Evolutionary conservation across 1,140 invertebrate species (phyloP).

Genomic region (Myzus persicae): DNA sequence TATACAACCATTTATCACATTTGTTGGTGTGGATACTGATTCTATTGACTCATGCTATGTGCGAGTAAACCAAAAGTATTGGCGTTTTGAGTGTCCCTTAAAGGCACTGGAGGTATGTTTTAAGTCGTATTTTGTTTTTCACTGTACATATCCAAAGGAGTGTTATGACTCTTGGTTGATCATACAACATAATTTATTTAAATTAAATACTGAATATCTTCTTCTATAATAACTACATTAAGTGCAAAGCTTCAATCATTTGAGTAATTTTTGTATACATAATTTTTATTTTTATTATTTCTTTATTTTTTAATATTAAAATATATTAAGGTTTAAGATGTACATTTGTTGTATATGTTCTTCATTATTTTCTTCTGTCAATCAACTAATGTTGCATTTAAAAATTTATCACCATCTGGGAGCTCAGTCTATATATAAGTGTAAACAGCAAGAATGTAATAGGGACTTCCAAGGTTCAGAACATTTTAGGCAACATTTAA

Average conservation of each 20-base stretch:
- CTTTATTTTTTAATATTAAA: not conserved
- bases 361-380: not conserved
- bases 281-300: not conserved
- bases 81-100: not conserved
- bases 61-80: not conserved
- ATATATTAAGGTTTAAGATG: not conserved
- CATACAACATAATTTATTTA: not conserved
- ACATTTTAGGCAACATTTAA: not conserved
- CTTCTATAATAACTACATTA: not conserved
- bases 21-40: not conserved
- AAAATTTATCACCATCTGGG: not conserved
- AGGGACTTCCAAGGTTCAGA: not conserved
- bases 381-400: not conserved
- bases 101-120: not conserved
- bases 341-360: not conserved
- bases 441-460: not conserved
- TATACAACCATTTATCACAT: not conserved
- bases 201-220: not conserved
- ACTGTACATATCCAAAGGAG: not conserved
- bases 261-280: not conserved
- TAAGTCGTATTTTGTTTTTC: not conserved
- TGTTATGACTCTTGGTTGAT: not conserved
- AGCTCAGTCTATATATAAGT: not conserved
- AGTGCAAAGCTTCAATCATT: not conserved
- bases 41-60: not conserved